Percentiles rank a stretch among this genome's conserved stretches.
Conservation (phyloP, 2,888 invertebrate species). For the Melinaea marsaeus region DNA sequence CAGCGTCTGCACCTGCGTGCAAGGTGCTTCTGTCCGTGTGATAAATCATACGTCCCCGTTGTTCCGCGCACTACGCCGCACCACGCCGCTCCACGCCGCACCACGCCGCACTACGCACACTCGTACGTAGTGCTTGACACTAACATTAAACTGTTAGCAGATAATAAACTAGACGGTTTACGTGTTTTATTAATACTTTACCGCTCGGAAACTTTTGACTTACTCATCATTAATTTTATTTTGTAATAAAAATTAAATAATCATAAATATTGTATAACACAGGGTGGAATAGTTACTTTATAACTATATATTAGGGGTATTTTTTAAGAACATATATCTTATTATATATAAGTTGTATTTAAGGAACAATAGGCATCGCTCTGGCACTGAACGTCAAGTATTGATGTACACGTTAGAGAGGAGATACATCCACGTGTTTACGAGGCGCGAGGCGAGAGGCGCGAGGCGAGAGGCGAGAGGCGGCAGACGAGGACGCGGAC, state of each 20-base stretch:
- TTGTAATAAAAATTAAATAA: neutral
- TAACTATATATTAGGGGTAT: neutral
- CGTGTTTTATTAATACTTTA: constrained; percentile 9
- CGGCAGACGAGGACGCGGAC: constrained; percentile 38
- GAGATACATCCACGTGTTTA: constrained; percentile 55
- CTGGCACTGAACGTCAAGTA: constrained; percentile 54
- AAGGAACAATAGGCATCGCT: constrained; percentile 32
- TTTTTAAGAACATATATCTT: neutral
- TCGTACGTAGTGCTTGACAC: constrained; percentile 23
- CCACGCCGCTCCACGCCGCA: no score
- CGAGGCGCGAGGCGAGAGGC: constrained; percentile 47
- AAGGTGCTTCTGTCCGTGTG: constrained; percentile 69
- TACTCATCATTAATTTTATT: constrained; percentile 1
- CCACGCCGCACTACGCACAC: neutral
- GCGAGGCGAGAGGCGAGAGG: no score
- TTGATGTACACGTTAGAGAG: constrained; percentile 59
- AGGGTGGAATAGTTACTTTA: neutral
- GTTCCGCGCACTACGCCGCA: constrained; percentile 16
- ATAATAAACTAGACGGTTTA: constrained; percentile 14
- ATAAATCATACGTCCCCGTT: constrained; percentile 58
- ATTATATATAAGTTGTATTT: neutral
- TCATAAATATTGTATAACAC: neutral
- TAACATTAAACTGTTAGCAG: constrained; percentile 20
- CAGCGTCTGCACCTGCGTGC: constrained; percentile 64
- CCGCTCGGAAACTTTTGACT: neutral